Percentiles rank a stretch among this genome's conserved stretches.
Evolutionary conservation across 1,140 invertebrate species (phyloP).

Genomic region (Octopus sinensis): DNA sequence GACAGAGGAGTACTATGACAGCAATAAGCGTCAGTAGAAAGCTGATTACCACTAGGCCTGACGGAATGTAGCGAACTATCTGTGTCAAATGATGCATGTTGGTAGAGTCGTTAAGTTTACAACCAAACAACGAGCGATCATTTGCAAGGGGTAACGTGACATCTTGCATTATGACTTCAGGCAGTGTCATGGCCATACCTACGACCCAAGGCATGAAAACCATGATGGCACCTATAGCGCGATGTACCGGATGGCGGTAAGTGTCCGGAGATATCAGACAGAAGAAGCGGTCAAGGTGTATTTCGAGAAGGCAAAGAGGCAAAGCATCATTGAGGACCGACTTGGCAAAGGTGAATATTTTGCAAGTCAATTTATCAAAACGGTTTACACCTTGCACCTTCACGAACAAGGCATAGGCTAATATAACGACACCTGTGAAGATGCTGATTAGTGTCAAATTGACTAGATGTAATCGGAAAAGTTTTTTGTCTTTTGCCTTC

Average conservation of each 20-base stretch:
- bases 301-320: neutral
- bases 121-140: neutral
- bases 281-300: slow-evolving; percentile 11
- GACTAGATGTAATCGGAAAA: slow-evolving; percentile 2
- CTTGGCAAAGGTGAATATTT: slow-evolving; percentile 1
- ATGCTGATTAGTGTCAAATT: slow-evolving; percentile 12
- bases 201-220: slow-evolving; percentile 11
- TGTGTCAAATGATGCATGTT: neutral
- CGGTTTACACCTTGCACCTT: neutral
- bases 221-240: slow-evolving; percentile 5
- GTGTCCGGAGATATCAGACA: slow-evolving; percentile 2
- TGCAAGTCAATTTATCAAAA: neutral
- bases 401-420: neutral
- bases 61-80: slow-evolving; percentile 7
- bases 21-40: slow-evolving; percentile 4
- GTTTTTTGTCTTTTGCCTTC: slow-evolving; percentile 8
- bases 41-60: neutral
- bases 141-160: neutral
- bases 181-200: slow-evolving; percentile 8
- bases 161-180: slow-evolving; percentile 2
- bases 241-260: slow-evolving; percentile 1
- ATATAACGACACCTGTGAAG: slow-evolving; percentile 3
- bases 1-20: neutral
- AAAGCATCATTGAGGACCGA: slow-evolving; percentile 1
- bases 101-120: neutral